A percentile compares a stretch with the other conserved stretches of the same genome.
phyloP scores from a whole-genome alignment of 2,113 vertebrate species.

The Anas platyrhynchos region DNA sequence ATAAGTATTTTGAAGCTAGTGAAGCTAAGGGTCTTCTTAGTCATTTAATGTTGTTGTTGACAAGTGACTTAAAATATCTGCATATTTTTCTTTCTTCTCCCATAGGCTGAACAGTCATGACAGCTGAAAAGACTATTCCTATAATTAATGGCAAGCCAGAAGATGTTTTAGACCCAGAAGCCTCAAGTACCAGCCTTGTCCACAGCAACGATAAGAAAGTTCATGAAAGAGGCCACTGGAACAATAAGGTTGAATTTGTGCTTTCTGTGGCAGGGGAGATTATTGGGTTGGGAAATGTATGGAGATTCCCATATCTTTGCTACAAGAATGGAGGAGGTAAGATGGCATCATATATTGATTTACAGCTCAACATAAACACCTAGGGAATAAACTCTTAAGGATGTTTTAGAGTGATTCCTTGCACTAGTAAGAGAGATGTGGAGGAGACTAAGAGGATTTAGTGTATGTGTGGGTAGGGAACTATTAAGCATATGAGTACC shows the following conservation, averaged over 20 bases:
- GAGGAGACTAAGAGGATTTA: neutral
- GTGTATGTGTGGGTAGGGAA: neutral
- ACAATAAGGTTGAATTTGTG: conserved; percentile 98
- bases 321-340: conserved; percentile 99
- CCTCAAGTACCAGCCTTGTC: conserved; percentile 81
- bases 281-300: conserved; percentile 96
- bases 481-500: neutral
- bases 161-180: conserved; percentile 88
- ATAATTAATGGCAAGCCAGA: conserved; percentile 95
- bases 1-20: neutral
- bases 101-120: conserved; percentile 90
- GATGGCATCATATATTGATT: conserved; percentile 7
- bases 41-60: neutral
- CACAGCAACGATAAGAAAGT: conserved; percentile 86
- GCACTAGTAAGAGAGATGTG: neutral
- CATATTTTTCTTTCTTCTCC: conserved; percentile 8
- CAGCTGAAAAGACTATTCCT: conserved; percentile 94
- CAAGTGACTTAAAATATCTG: neutral
- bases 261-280: conserved; percentile 98
- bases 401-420: neutral
- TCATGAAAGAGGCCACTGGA: conserved; percentile 97
- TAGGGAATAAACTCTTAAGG: neutral
- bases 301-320: conserved; percentile 99
- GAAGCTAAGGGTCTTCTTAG: neutral
- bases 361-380: neutral